Evolutionary conservation across 2,888 invertebrate species (phyloP).

Genomic region (Didymodactylos carnosus): DNA sequence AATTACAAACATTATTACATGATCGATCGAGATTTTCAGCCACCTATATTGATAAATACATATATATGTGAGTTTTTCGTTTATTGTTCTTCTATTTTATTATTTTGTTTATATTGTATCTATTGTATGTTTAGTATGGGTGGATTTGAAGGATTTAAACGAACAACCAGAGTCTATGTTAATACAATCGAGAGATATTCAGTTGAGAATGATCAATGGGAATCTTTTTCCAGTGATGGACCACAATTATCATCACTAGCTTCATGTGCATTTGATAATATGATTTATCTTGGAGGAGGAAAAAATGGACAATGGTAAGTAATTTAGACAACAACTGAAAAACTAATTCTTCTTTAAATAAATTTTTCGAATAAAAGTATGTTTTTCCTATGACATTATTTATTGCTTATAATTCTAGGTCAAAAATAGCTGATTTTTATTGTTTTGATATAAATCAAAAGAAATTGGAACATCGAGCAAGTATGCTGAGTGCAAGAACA

Average conservation of each 20-base stretch:
- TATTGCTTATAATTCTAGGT: neutral
- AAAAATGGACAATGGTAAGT: neutral
- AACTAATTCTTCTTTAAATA: no score
- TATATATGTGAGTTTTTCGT: neutral
- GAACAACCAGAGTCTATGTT: neutral
- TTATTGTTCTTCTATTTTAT: no score
- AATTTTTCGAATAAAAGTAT: no score
- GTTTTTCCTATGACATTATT: no score
- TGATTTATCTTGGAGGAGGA: neutral
- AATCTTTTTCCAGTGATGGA: neutral
- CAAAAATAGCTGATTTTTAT: neutral
- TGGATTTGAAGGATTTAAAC: neutral
- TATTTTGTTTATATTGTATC: no score
- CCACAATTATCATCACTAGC: neutral
- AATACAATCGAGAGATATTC: neutral
- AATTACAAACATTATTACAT: neutral
- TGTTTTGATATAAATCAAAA: neutral
- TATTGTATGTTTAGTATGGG: neutral
- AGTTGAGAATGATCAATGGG: neutral
- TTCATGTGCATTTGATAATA: neutral
- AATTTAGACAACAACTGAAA: no score
- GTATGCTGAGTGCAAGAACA: neutral
- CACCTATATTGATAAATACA: neutral
- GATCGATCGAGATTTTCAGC: neutral
- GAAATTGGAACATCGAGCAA: neutral